Conservation (phyloP, 2,797 vertebrate genomes). For the Poecilia velifera region DNA sequence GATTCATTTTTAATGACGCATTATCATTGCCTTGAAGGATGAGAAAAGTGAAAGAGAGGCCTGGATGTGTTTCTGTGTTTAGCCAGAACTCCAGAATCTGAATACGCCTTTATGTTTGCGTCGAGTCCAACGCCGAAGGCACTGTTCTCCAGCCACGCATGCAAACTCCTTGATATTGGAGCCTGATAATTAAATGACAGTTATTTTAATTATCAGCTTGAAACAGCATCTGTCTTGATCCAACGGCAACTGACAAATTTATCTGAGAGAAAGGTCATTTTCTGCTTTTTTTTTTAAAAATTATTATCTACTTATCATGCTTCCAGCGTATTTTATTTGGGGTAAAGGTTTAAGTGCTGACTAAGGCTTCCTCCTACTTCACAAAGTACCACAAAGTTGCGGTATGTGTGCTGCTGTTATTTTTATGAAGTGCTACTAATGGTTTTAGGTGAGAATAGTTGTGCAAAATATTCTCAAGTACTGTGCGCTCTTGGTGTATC, state of each 20-base stretch:
- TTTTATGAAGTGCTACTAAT: constrained; percentile 58
- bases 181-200: constrained; percentile 9
- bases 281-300: background rate
- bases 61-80: background rate
- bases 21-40: background rate
- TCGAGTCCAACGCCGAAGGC: background rate
- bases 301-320: background rate
- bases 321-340: constrained; percentile 31
- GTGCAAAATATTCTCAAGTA: constrained; percentile 33
- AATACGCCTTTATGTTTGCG: background rate
- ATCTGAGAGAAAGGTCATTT: constrained; percentile 21
- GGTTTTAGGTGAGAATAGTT: constrained; percentile 13
- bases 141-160: background rate
- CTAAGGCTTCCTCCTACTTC: constrained; percentile 58
- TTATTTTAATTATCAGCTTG: constrained; percentile 5
- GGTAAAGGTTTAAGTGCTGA: constrained; percentile 49
- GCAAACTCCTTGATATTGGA: background rate
- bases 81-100: background rate
- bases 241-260: background rate
- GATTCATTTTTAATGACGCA: constrained; percentile 1
- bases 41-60: background rate
- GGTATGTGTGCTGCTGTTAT: constrained; percentile 54
- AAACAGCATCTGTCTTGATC: constrained; percentile 6
- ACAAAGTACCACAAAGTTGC: constrained; percentile 46
- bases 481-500: background rate